These are phyloP conservation scores for Hydropsyche tenuis DNA, from an alignment of 1,140 invertebrate species.

Conservation along the genomic window DNA sequence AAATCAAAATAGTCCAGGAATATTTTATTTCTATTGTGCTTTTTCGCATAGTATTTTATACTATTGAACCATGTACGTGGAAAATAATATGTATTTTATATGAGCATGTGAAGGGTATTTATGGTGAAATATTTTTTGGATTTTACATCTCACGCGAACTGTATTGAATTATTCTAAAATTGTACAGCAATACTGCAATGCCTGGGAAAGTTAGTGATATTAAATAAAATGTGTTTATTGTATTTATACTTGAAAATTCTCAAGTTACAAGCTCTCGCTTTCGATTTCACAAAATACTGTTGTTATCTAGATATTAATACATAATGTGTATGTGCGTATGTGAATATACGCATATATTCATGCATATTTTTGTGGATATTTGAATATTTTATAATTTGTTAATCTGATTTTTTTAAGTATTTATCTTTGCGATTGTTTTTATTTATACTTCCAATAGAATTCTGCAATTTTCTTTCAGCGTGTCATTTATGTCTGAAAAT, in stretches of 20 bases:
- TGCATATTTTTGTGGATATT: conserved; percentile 2
- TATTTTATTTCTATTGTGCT: no score
- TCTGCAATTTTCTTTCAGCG: no score
- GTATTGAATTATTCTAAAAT: conserved; percentile 44
- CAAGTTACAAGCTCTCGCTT: neutral
- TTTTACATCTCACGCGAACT: no score
- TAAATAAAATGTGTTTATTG: conserved; percentile 1
- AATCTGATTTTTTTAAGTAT: neutral
- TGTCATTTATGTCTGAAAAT: no score
- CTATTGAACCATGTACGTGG: no score
- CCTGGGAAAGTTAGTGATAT: conserved; percentile 44
- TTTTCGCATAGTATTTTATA: no score
- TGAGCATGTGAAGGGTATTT: no score
- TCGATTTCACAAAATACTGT: neutral
- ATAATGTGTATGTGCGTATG: neutral
- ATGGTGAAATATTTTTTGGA: no score
- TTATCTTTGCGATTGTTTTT: neutral
- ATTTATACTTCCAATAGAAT: neutral
- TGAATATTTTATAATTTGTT: neutral
- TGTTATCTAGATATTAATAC: neutral
- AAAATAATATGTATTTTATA: no score
- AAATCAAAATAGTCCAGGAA: no score
- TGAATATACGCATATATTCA: neutral
- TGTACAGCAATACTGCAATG: conserved; percentile 44
- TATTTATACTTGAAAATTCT: conserved; percentile 25